A percentile compares a stretch with the other conserved stretches of the same genome.
phyloP scores from a whole-genome alignment of 92 coral and sea anemone genomes.

The Anthopleura xanthogrammica region DNA sequence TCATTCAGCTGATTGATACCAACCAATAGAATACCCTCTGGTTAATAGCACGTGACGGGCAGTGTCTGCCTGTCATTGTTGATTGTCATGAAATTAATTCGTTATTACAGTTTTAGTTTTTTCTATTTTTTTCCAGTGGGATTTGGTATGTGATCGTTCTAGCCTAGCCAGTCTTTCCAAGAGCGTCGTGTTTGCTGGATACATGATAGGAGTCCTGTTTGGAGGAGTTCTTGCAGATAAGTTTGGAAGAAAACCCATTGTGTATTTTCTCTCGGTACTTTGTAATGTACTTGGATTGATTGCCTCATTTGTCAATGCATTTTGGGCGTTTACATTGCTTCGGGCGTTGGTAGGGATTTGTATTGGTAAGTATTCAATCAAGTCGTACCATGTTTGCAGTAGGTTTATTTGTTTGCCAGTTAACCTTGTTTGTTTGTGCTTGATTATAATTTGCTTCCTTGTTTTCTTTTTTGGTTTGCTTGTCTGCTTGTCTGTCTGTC shows the following conservation, averaged over 20 bases:
- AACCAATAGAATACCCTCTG: too few relatives aligned
- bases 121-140: constrained; percentile 47
- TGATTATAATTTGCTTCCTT: too few relatives aligned
- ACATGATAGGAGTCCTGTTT: constrained; percentile 44
- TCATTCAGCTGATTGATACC: too few relatives aligned
- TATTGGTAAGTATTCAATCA: constrained; percentile 31
- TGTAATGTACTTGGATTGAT: constrained; percentile 39
- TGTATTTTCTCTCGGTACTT: constrained; percentile 34
- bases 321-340: constrained; percentile 34
- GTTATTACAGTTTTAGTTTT: too few relatives aligned
- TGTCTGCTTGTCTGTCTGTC: too few relatives aligned
- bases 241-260: constrained; percentile 54
- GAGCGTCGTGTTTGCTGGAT: constrained; percentile 60
- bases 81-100: not conserved
- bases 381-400: not conserved
- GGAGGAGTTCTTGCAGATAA: constrained; percentile 59
- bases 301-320: constrained; percentile 37
- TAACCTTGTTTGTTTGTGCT: too few relatives aligned
- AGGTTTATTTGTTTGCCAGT: too few relatives aligned
- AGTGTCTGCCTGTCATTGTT: too few relatives aligned
- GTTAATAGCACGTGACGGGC: too few relatives aligned
- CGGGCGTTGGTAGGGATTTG: constrained; percentile 41
- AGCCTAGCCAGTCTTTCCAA: constrained; percentile 49
- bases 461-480: too few relatives aligned
- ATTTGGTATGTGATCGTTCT: constrained; percentile 61